Percentiles rank a stretch among this genome's conserved stretches.
phyloP scores from a whole-genome alignment of 2,888 invertebrate genomes.

The Cetonia aurata region DNA sequence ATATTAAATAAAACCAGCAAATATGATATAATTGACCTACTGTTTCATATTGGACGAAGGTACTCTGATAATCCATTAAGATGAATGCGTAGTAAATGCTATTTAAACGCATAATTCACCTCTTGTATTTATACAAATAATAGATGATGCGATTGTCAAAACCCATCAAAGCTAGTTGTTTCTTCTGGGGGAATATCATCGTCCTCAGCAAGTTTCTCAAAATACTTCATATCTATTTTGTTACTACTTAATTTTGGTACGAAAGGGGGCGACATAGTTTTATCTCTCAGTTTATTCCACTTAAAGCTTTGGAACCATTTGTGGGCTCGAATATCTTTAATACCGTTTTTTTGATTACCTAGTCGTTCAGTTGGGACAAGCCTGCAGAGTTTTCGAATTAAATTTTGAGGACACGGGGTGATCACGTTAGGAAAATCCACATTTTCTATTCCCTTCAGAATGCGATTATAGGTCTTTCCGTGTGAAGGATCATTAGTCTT shows the following conservation, averaged over 20 bases:
- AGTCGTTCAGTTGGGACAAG: conserved; percentile 89
- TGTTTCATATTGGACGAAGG: no score
- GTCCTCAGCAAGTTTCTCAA: conserved; percentile 89
- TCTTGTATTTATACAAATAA: no score
- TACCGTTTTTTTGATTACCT: conserved; percentile 89
- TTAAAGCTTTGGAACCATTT: conserved; percentile 95
- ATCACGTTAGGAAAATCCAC: conserved; percentile 81
- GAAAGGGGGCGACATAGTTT: conserved; percentile 67
- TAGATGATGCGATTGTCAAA: background rate
- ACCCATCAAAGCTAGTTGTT: conserved; percentile 86
- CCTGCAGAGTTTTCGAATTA: conserved; percentile 87
- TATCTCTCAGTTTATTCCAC: conserved; percentile 82
- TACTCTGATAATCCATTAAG: no score
- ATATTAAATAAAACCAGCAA: no score
- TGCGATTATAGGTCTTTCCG: conserved; percentile 94
- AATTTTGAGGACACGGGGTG: conserved; percentile 81
- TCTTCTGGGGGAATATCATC: conserved; percentile 88
- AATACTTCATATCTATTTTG: conserved; percentile 85
- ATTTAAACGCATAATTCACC: no score
- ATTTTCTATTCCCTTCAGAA: conserved; percentile 90
- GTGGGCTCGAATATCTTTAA: conserved; percentile 82
- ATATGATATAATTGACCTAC: no score
- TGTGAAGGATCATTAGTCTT: conserved; percentile 89
- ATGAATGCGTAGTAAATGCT: no score
- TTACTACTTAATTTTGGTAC: conserved; percentile 69